These are phyloP conservation scores for Channallabes apus DNA, from an alignment of 2,797 vertebrate genomes.

Conservation along the genomic window DNA sequence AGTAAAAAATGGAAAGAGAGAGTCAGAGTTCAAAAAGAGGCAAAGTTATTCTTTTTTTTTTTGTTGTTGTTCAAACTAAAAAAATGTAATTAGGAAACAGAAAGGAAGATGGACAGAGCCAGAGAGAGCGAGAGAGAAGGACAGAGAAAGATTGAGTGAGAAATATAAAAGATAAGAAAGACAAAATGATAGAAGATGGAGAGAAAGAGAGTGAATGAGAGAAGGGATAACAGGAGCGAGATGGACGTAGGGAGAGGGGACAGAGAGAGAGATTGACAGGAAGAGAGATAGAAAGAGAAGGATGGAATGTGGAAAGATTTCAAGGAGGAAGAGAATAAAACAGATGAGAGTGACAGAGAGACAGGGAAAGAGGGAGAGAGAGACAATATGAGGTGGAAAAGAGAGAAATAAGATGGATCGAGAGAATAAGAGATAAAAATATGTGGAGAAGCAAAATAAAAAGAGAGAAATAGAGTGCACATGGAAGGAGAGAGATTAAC, in stretches of 20 bases:
- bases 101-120: neutral
- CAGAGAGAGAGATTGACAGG: neutral
- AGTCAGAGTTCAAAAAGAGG: no score
- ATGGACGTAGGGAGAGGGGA: neutral
- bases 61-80: neutral
- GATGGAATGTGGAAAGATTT: no score
- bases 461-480: neutral
- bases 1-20: no score
- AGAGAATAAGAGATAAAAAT: neutral
- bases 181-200: neutral
- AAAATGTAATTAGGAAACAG: neutral
- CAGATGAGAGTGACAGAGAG: neutral
- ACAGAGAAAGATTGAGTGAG: constrained; percentile 25
- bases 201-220: constrained; percentile 29
- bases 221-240: neutral
- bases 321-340: neutral
- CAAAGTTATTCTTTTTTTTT: no score
- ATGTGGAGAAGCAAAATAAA: neutral
- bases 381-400: neutral
- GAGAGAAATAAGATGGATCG: neutral
- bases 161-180: neutral
- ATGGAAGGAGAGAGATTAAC: neutral
- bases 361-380: neutral
- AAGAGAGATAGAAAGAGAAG: neutral
- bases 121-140: neutral